phyloP scores from a whole-genome alignment of 2,797 vertebrate genomes.

The Pseudopleuronectes americanus region DNA sequence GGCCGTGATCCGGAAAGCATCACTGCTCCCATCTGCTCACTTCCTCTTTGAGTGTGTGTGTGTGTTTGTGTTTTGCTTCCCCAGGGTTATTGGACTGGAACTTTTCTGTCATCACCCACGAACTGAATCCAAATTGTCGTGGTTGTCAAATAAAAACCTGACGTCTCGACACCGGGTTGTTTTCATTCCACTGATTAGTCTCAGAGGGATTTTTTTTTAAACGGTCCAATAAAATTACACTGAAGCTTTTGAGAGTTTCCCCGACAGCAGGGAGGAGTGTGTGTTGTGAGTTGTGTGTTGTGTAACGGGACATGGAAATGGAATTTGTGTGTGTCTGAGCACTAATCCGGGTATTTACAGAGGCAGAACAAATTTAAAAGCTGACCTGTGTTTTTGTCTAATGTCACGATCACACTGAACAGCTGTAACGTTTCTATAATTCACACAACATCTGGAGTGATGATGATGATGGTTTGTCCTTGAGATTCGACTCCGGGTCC shows the following conservation, averaged over 20 bases:
- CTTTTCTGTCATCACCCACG: no score
- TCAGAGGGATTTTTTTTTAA: no score
- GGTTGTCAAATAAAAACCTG: no score
- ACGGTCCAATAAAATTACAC: background rate
- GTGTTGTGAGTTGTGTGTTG: background rate
- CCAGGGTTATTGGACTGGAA: no score
- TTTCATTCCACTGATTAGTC: background rate
- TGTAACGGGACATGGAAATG: conserved; percentile 2
- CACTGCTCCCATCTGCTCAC: no score
- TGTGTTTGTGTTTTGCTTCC: background rate
- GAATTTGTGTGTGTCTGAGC: background rate
- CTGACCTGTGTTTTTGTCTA: background rate
- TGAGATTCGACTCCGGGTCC: conserved; percentile 29
- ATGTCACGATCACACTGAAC: background rate
- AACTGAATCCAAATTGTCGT: no score
- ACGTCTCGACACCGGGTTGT: no score
- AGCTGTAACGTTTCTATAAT: background rate
- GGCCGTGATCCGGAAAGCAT: conserved; percentile 32
- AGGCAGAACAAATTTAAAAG: background rate
- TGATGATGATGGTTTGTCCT: conserved; percentile 16
- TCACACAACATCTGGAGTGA: background rate
- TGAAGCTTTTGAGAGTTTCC: background rate
- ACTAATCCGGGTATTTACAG: background rate
- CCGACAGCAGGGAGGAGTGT: background rate
- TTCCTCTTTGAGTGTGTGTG: background rate